Evolutionary conservation across 2,797 vertebrate genomes (phyloP).

Genomic region (Squalus acanthias): DNA sequence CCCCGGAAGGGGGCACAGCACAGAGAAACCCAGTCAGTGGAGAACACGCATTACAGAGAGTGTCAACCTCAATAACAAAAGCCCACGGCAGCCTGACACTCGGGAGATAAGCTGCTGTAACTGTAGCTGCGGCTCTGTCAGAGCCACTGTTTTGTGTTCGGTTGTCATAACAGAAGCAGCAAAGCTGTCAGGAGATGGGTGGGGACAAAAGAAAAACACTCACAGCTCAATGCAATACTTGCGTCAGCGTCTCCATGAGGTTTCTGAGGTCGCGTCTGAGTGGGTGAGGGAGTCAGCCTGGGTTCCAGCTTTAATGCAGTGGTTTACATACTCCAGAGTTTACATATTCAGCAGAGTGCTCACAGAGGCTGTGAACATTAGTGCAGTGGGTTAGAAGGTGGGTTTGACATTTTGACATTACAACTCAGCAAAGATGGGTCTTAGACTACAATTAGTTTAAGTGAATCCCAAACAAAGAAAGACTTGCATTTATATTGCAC

Average conservation of each 20-base stretch:
- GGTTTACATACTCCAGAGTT: background rate
- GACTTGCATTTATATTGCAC: background rate
- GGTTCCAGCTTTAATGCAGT: background rate
- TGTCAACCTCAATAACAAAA: background rate
- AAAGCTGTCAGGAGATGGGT: background rate
- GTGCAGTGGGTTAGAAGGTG: background rate
- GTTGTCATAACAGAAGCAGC: no score
- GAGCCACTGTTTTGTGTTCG: background rate
- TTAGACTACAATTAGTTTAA: background rate
- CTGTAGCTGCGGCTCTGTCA: background rate
- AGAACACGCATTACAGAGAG: background rate
- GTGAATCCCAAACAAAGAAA: background rate
- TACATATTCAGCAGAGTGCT: background rate
- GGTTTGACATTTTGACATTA: background rate
- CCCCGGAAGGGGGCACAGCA: background rate
- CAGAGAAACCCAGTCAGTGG: background rate
- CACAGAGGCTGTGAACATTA: background rate
- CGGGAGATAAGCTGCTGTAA: background rate
- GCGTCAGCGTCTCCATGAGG: background rate
- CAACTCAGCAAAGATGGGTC: background rate
- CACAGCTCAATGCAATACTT: background rate
- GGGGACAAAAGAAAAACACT: background rate
- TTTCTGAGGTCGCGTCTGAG: background rate
- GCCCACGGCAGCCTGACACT: background rate
- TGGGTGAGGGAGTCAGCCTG: background rate